These are phyloP conservation scores for Pogonocherus hispidulus DNA, from an alignment of 2,888 invertebrate species.

Conservation along the genomic window DNA sequence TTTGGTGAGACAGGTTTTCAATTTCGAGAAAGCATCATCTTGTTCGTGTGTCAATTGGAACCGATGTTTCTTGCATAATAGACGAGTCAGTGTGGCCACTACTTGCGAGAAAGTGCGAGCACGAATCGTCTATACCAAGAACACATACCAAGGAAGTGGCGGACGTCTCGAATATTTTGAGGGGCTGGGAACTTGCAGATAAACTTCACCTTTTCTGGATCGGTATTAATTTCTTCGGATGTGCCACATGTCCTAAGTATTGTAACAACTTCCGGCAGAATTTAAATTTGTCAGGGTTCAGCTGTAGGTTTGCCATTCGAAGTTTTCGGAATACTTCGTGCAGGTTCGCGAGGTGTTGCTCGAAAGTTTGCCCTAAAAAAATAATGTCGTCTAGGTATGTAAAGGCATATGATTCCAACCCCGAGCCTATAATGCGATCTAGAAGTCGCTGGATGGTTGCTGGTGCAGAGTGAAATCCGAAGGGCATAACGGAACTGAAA, in stretches of 20 bases:
- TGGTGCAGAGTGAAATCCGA: constrained; percentile 53
- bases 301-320: constrained; percentile 3
- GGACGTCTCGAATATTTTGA: background rate
- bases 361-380: constrained; percentile 39
- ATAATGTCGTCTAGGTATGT: background rate
- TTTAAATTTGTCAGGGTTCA: background rate
- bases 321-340: constrained; percentile 29
- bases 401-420: background rate
- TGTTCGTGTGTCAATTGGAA: too few species aligned
- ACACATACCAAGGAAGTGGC: background rate
- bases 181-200: constrained; percentile 14
- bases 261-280: background rate
- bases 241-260: background rate
- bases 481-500: constrained; percentile 57
- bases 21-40: too few species aligned
- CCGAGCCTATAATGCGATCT: background rate
- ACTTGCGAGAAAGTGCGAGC: background rate
- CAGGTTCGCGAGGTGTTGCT: constrained; percentile 34
- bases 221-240: background rate
- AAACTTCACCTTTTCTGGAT: background rate
- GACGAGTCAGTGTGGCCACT: background rate
- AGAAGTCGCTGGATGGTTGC: constrained; percentile 49
- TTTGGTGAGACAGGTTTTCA: too few species aligned
- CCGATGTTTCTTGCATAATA: too few species aligned
- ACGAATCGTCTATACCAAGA: background rate